A percentile compares a stretch with the other conserved stretches of the same genome.
phyloP scores from a whole-genome alignment of 2,888 invertebrate species.

The Falcaria lacertinaria region DNA sequence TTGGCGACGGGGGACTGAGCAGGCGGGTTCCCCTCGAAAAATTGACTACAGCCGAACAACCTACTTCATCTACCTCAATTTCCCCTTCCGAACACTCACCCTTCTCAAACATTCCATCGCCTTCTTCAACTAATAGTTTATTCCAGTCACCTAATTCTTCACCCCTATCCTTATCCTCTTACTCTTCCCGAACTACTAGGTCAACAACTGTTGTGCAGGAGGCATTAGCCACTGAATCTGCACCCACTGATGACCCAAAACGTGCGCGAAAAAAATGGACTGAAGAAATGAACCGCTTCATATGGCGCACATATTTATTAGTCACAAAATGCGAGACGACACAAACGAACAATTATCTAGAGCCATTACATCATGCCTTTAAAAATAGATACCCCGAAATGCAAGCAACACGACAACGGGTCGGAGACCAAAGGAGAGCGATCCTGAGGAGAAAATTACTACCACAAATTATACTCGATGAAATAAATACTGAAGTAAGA shows the following conservation, averaged over 20 bases:
- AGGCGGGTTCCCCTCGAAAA: conserved; percentile 1
- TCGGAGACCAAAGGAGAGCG: conserved; percentile 3
- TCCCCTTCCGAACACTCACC: too few relatives aligned
- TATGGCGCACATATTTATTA: conserved; percentile 6
- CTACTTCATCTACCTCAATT: too few relatives aligned
- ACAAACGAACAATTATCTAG: neutral
- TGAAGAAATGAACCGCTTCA: conserved; percentile 5
- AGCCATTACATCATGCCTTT: neutral
- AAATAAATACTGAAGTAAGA: too few relatives aligned
- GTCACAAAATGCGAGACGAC: neutral
- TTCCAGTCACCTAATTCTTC: too few relatives aligned
- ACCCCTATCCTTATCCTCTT: too few relatives aligned
- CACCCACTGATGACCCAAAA: conserved; percentile 2
- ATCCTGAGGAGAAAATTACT: neutral
- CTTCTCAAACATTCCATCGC: too few relatives aligned
- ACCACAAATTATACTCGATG: too few relatives aligned
- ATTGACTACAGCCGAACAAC: neutral
- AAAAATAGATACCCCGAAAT: neutral
- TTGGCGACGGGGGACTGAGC: conserved; percentile 6
- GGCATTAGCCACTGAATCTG: neutral
- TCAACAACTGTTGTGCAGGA: conserved; percentile 8
- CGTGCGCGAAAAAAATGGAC: conserved; percentile 5
- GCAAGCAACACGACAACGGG: conserved; percentile 1
- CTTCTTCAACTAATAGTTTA: too few relatives aligned
- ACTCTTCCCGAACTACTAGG: too few relatives aligned